Percentiles rank a stretch among this genome's conserved stretches.
Conservation (phyloP, 64 coral and sea anemone species). For the Catalaphyllia jardinei region DNA sequence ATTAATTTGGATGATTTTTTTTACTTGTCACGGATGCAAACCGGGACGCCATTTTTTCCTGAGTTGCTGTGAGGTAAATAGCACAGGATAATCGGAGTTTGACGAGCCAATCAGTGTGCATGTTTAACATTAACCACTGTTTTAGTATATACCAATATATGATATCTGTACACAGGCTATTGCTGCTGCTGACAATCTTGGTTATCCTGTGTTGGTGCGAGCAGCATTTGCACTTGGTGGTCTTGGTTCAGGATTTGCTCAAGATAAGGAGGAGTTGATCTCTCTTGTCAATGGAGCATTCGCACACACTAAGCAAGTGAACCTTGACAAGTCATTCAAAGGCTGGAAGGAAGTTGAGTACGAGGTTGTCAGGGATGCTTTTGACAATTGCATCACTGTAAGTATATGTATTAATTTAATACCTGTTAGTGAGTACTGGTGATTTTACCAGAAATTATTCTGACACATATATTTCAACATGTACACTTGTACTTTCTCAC, state of each 20-base stretch:
- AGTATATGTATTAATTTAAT: neutral
- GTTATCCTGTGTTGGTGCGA: slow-evolving; percentile 88
- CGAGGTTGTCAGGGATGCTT: slow-evolving; percentile 97
- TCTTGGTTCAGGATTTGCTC: slow-evolving; percentile 90
- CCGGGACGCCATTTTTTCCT: too few relatives aligned
- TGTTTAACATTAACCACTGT: too few relatives aligned
- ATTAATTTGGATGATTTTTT: too few relatives aligned
- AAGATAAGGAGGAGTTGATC: slow-evolving; percentile 77
- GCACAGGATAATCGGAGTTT: too few relatives aligned
- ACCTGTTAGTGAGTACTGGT: too few relatives aligned
- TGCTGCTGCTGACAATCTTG: slow-evolving; percentile 79
- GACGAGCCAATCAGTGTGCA: too few relatives aligned
- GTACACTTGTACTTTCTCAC: too few relatives aligned
- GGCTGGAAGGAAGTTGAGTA: slow-evolving; percentile 99
- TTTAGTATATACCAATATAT: too few relatives aligned
- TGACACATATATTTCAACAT: too few relatives aligned
- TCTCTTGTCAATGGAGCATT: slow-evolving; percentile 73
- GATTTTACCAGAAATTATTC: too few relatives aligned
- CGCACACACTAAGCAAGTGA: slow-evolving; percentile 91
- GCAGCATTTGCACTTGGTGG: slow-evolving; percentile 94
- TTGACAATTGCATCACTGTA: slow-evolving; percentile 96
- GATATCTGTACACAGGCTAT: slow-evolving; percentile 41
- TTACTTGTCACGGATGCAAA: too few relatives aligned
- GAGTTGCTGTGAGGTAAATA: too few relatives aligned
- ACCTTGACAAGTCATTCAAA: slow-evolving; percentile 93